phyloP scores from a whole-genome alignment of 2,797 vertebrate species.

The Dendrocincla tyrannina region DNA sequence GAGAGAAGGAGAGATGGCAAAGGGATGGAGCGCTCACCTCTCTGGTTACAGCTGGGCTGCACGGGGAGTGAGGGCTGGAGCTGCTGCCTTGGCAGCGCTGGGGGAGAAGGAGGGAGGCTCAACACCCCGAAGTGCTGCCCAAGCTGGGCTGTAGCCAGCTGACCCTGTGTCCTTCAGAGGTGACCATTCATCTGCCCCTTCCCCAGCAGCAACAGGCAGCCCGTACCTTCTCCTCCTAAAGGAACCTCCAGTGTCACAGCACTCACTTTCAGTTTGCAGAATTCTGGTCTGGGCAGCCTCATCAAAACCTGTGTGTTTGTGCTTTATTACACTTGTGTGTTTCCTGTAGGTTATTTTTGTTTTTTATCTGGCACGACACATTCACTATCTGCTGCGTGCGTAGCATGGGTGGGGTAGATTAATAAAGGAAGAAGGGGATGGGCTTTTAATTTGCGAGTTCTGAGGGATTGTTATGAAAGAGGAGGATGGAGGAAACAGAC shows the following conservation, averaged over 20 bases:
- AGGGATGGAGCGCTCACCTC: accelerated
- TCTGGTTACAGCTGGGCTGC: not conserved
- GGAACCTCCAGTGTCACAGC: not conserved
- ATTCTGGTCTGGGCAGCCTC: not conserved
- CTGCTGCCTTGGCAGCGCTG: not conserved
- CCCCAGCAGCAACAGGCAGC: not conserved
- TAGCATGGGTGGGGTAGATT: constrained; percentile 34
- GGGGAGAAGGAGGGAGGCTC: not conserved
- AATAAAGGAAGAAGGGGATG: constrained; percentile 53
- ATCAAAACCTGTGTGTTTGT: not conserved
- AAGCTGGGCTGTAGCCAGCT: not conserved
- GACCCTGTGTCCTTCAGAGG: not conserved
- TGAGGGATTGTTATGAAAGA: constrained; percentile 23
- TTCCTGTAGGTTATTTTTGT: not conserved
- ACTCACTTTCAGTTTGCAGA: not conserved
- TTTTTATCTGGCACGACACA: not conserved
- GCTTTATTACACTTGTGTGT: not conserved
- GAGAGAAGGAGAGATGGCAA: not conserved
- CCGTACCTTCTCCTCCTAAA: not conserved
- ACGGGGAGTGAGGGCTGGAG: not conserved
- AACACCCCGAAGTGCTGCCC: not conserved
- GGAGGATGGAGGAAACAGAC: constrained; percentile 19
- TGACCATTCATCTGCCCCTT: not conserved
- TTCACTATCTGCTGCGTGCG: not conserved
- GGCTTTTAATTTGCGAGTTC: constrained; percentile 30